phyloP scores from a whole-genome alignment of 1,140 invertebrate species.

The Hirudo medicinalis region DNA sequence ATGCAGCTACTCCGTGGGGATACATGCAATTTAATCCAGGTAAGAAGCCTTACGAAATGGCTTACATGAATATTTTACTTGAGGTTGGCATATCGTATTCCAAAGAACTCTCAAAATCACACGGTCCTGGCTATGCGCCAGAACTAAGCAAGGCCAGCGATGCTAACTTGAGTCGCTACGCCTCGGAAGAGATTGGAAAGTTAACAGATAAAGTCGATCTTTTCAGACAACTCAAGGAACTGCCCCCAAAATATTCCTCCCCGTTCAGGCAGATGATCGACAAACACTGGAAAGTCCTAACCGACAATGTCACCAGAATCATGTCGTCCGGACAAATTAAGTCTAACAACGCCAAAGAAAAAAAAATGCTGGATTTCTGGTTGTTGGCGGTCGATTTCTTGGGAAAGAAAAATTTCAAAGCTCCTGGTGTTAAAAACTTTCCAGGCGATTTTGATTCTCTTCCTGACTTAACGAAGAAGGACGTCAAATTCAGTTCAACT shows the following conservation, averaged over 20 bases:
- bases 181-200: not conserved
- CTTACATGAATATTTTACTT: conserved; percentile 11
- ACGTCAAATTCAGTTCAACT: conserved; percentile 1
- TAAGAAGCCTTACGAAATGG: conserved; percentile 13
- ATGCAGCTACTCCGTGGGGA: conserved; percentile 21
- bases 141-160: not conserved
- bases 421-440: conserved; percentile 16
- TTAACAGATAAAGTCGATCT: not conserved
- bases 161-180: not conserved
- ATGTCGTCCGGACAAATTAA: not conserved
- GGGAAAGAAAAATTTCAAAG: not conserved
- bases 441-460: conserved; percentile 17
- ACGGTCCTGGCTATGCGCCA: not conserved
- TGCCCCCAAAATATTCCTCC: not conserved
- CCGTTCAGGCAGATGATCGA: not conserved
- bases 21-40: conserved; percentile 17
- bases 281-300: conserved; percentile 8
- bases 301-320: not conserved
- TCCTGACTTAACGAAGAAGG: conserved; percentile 4
- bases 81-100: conserved; percentile 15
- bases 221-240: conserved; percentile 3
- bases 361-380: conserved; percentile 12
- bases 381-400: not conserved
- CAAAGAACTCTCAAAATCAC: not conserved
- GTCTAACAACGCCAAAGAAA: not conserved